Conservation (phyloP, 2,888 invertebrate species). For the Eupithecia dodoneata region DNA sequence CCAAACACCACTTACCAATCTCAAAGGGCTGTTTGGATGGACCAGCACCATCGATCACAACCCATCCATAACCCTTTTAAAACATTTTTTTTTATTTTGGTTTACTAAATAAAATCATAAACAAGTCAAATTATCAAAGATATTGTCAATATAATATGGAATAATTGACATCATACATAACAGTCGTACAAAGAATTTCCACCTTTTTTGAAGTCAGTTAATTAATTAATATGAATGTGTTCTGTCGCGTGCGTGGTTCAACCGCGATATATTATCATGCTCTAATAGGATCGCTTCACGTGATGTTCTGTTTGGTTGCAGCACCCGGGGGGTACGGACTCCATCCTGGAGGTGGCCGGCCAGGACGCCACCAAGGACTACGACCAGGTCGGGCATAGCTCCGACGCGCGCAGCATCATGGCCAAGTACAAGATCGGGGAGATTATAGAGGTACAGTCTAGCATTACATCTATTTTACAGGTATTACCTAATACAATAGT, state of each 20-base stretch:
- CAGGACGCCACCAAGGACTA: conserved; percentile 87
- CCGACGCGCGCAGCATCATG: conserved; percentile 84
- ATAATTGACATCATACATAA: not conserved
- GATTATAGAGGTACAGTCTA: conserved; percentile 79
- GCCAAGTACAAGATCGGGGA: conserved; percentile 87
- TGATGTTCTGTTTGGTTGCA: conserved; percentile 52
- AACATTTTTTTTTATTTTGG: not conserved
- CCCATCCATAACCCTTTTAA: no score
- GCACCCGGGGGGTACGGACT: conserved; percentile 89
- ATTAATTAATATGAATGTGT: no score
- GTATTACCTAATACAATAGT: no score
- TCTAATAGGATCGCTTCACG: not conserved
- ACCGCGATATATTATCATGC: not conserved
- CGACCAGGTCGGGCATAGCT: conserved; percentile 87
- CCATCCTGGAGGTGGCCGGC: conserved; percentile 87
- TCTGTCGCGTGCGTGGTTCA: not conserved
- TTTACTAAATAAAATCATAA: no score
- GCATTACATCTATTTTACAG: no score
- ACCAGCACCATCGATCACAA: no score
- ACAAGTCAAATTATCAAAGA: not conserved
- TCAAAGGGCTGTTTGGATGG: no score
- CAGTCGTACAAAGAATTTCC: not conserved
- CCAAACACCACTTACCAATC: no score
- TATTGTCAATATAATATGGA: not conserved
- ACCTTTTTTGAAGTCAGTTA: not conserved